These are phyloP conservation scores for Caradrina kadenii DNA, from an alignment of 2,888 invertebrate species.

Conservation along the genomic window DNA sequence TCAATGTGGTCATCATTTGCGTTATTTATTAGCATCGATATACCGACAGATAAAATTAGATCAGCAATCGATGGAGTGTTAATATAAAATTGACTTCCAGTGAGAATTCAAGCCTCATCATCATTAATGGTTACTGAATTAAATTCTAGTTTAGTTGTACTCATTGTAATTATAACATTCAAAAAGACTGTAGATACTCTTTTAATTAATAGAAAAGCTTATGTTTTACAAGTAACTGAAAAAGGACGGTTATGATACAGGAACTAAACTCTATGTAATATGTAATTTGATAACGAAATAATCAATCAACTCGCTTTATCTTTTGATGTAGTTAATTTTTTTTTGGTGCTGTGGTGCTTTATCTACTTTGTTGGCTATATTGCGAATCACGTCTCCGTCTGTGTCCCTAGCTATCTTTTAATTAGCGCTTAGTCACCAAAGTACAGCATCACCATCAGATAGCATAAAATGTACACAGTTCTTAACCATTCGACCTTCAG, in stretches of 20 bases:
- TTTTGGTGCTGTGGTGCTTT: not conserved
- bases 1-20: slow-evolving; percentile 34
- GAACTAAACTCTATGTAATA: not conserved
- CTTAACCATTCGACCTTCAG: slow-evolving; percentile 59
- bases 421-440: slow-evolving; percentile 44
- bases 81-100: slow-evolving; percentile 8
- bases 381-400: slow-evolving; percentile 1
- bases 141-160: not conserved
- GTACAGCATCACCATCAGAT: slow-evolving; percentile 20
- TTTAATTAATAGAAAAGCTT: not conserved
- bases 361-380: not conserved
- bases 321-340: slow-evolving; percentile 13
- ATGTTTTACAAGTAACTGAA: not conserved
- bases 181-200: not conserved
- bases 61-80: slow-evolving; percentile 15
- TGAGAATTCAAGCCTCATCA: not conserved
- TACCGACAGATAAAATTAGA: slow-evolving; percentile 19
- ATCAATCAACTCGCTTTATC: slow-evolving; percentile 17
- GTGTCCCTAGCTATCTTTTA: slow-evolving; percentile 17
- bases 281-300: slow-evolving; percentile 12
- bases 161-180: too few species aligned
- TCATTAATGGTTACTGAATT: not conserved
- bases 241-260: not conserved
- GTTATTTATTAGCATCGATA: slow-evolving; percentile 18
- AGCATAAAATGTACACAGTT: slow-evolving; percentile 54